A percentile compares a stretch with the other conserved stretches of the same genome.
Evolutionary conservation across 1,140 invertebrate species (phyloP).

Genomic region (Leptoteleia sp.): DNA sequence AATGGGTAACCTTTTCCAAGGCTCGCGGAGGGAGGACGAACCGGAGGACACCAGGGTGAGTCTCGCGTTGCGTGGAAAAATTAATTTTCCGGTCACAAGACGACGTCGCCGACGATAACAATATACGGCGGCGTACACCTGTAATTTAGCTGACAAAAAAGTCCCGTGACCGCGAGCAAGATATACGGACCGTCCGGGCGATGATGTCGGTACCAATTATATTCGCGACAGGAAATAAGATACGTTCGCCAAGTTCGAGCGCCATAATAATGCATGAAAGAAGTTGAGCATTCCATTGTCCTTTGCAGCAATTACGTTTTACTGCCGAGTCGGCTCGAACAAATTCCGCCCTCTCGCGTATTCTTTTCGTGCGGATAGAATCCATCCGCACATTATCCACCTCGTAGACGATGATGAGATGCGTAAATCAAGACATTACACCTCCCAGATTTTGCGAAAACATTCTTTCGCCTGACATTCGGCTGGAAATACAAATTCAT

Average conservation of each 20-base stretch:
- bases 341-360: conserved; percentile 66
- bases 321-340: conserved; percentile 60
- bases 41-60: conserved; percentile 76
- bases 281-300: conserved; percentile 66
- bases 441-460: conserved; percentile 14
- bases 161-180: conserved; percentile 50
- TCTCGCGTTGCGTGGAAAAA: conserved; percentile 27
- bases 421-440: conserved; percentile 55
- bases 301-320: conserved; percentile 66
- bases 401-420: conserved; percentile 50
- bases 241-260: conserved; percentile 60
- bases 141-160: conserved; percentile 58
- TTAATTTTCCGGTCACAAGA: conserved; percentile 50
- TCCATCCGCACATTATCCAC: conserved; percentile 59
- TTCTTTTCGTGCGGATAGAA: conserved; percentile 56
- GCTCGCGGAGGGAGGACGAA: conserved; percentile 71
- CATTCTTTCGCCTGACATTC: background rate
- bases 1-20: conserved; percentile 75
- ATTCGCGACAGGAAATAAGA: conserved; percentile 68
- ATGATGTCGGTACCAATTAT: conserved; percentile 65
- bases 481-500: background rate
- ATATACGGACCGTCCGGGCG: conserved; percentile 47
- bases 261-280: conserved; percentile 65
- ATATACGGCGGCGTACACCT: conserved; percentile 44
- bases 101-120: conserved; percentile 20